These are phyloP conservation scores for Nymphalis polychloros DNA, from an alignment of 2,888 invertebrate genomes.

Conservation along the genomic window DNA sequence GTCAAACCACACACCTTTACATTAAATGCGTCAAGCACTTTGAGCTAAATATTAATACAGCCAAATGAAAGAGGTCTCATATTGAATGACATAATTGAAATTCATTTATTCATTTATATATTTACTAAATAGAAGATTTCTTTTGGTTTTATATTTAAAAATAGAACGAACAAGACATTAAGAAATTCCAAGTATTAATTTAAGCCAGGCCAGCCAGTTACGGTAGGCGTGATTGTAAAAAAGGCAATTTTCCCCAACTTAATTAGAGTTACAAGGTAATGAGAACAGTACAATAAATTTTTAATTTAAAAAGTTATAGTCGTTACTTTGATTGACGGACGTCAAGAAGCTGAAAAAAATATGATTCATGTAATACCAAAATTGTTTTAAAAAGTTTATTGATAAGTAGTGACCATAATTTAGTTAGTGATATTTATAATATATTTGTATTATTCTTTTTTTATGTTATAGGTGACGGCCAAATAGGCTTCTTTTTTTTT, in stretches of 20 bases:
- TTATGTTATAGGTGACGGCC: no score
- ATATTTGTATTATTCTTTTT: no score
- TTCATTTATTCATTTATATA: no score
- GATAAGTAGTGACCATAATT: no score
- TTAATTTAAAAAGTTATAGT: slow-evolving; percentile 32
- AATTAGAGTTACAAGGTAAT: slow-evolving; percentile 29
- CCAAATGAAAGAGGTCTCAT: background rate
- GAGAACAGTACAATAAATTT: slow-evolving; percentile 20
- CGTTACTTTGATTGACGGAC: slow-evolving; percentile 28
- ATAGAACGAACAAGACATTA: background rate
- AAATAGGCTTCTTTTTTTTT: no score
- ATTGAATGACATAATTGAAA: no score
- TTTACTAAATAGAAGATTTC: no score
- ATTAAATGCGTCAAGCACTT: background rate
- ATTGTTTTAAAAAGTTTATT: background rate
- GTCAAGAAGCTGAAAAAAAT: slow-evolving; percentile 19
- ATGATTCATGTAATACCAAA: slow-evolving; percentile 15
- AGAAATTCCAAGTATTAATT: slow-evolving; percentile 10
- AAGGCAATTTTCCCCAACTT: slow-evolving; percentile 28
- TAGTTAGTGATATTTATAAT: no score
- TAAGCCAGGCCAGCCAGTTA: background rate
- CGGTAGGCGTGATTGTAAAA: slow-evolving; percentile 18
- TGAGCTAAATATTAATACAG: background rate
- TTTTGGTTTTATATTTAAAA: background rate
- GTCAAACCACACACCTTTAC: slow-evolving; percentile 1